Conservation (phyloP, 2,113 vertebrate genomes). For the Ageneiosus marmoratus region DNA sequence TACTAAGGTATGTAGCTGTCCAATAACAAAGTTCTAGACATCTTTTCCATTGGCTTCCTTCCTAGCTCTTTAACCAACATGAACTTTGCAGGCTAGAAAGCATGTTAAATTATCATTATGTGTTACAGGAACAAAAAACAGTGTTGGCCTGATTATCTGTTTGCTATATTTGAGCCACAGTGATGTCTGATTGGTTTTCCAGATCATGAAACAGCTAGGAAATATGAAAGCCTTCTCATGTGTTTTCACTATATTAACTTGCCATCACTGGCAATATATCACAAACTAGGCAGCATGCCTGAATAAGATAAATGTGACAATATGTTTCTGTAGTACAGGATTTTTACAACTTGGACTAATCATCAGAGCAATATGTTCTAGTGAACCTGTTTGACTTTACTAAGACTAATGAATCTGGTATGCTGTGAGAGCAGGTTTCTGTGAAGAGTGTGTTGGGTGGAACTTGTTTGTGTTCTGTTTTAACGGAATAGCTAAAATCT, state of each 20-base stretch:
- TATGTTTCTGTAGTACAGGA: not conserved
- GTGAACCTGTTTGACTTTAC: not conserved
- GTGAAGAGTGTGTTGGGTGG: not conserved
- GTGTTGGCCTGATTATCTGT: not conserved
- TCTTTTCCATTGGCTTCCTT: not conserved
- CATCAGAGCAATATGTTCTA: not conserved
- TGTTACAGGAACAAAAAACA: not conserved
- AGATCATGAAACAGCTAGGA: not conserved
- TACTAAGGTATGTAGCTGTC: not conserved
- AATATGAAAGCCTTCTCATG: not conserved
- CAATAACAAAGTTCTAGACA: not conserved
- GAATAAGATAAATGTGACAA: not conserved
- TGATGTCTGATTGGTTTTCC: not conserved
- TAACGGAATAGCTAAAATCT: slow-evolving; percentile 17
- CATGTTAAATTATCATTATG: not conserved
- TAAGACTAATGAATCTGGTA: slow-evolving; percentile 16
- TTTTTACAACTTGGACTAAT: not conserved
- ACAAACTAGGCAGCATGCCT: not conserved
- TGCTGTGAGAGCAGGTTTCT: not conserved
- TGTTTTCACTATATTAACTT: not conserved
- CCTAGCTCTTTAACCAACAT: not conserved
- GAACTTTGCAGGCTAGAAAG: not conserved
- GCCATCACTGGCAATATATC: not conserved
- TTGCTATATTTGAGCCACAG: not conserved
- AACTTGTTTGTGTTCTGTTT: slow-evolving; percentile 14